Evolutionary conservation across 2,888 invertebrate genomes (phyloP).

Genomic region (Plebejus melissa): DNA sequence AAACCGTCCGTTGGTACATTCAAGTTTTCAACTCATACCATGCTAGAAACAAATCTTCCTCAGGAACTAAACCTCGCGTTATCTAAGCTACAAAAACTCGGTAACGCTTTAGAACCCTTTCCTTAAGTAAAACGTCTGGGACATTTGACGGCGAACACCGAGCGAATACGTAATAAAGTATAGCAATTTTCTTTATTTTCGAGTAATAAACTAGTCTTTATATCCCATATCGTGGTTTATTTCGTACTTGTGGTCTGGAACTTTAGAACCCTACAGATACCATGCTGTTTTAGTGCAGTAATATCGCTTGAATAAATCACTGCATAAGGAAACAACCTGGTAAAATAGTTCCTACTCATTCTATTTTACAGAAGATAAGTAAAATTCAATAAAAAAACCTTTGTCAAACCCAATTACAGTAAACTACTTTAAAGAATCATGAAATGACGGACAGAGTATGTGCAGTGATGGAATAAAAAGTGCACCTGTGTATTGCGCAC

Average conservation of each 20-base stretch:
- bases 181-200: constrained; percentile 13
- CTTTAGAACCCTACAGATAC: not conserved
- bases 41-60: not conserved
- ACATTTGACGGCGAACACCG: not conserved
- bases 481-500: too few species aligned
- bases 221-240: constrained; percentile 17
- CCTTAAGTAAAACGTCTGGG: constrained; percentile 12
- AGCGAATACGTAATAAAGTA: constrained; percentile 16
- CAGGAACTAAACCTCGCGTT: not conserved
- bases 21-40: not conserved
- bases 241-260: constrained; percentile 7
- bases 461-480: too few species aligned
- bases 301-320: constrained; percentile 3
- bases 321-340: not conserved
- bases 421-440: too few species aligned
- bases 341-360: not conserved
- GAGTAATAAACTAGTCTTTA: constrained; percentile 8
- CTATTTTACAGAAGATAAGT: not conserved
- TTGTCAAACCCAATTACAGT: too few species aligned
- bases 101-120: constrained; percentile 8
- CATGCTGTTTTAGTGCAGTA: not conserved
- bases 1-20: not conserved
- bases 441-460: too few species aligned
- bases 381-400: not conserved
- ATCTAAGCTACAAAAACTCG: constrained; percentile 3